Base-by-base conservation (phyloP, 92 coral and sea anemone species). In the Bergia sp. region DNA sequence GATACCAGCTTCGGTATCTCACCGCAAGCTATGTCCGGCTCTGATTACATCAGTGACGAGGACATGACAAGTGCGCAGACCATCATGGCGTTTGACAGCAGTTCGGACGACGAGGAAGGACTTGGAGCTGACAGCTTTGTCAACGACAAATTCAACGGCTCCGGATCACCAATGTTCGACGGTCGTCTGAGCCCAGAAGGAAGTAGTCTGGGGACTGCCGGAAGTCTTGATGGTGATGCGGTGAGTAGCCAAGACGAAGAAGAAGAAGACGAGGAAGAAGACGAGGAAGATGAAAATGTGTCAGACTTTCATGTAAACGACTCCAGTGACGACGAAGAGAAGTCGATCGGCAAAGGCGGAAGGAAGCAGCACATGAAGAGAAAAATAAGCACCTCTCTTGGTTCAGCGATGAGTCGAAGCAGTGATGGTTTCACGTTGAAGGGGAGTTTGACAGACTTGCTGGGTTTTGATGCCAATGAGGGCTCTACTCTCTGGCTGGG, bases 181-280 rank as follows among this genome's bases (percentile, higher is more conserved):
- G 98, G 99, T 40, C 96, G 99, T 72, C 91, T 96, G 66, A 96
- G 99, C 75, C 97, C 99, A 82, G 99, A 96, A 86, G 99, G 98
- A 74, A 96, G 99, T 80, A 96, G 99, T 61, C 95, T 96, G 42
- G 99, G 99, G 57, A 96, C 97, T 41, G 92, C 95, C 41, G 96
- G 96, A 81, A 94, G 96, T 82, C 88, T 91, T 58, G 98, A 96
- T 79, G 99, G 99, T 44, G 94, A 91, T 58, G 88, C 92, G 85
- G 98, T 90, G 50, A 96, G 99, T 78, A 92, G 96, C 37, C 89
- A 85, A 38, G 98, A 93, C 15, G 87, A 84, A 37, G 87, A 53
- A 50, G 57, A 50, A 9, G 85, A 80, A 80, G 67, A 80, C 85
- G 49, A 61, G 21, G 69, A 61, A 21, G 69, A 61, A 4, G 89